A percentile compares a stretch with the other conserved stretches of the same genome.
phyloP scores from a whole-genome alignment of 2,888 invertebrate species.

The Nemurella pictetii region DNA sequence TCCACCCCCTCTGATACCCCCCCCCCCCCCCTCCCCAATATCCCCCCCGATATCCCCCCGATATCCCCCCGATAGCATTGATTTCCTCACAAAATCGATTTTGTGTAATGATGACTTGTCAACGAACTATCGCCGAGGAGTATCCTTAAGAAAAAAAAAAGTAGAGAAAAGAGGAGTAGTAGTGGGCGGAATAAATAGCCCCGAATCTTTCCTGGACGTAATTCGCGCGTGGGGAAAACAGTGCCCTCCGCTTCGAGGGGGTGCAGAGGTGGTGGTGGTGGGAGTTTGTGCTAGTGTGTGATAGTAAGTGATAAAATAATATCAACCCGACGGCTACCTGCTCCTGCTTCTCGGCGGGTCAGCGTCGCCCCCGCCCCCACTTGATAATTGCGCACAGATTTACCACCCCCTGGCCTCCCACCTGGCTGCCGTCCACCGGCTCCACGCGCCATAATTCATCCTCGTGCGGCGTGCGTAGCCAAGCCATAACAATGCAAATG shows the following conservation, averaged over 20 bases:
- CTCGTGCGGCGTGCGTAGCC: neutral
- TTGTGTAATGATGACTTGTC: neutral
- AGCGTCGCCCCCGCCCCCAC: neutral
- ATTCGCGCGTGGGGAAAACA: too few species aligned
- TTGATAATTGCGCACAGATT: neutral
- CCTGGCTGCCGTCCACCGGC: neutral
- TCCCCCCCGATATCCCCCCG: too few species aligned
- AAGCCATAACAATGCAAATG: conserved; percentile 25
- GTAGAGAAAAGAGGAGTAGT: neutral
- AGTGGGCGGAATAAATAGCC: neutral
- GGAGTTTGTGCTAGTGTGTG: too few species aligned
- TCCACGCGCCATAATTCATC: neutral
- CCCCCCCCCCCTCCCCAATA: neutral
- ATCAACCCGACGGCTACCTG: neutral
- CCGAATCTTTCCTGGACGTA: neutral
- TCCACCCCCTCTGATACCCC: too few species aligned
- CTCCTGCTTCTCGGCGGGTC: neutral
- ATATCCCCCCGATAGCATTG: neutral
- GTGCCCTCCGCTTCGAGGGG: too few species aligned
- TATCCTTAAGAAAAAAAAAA: neutral
- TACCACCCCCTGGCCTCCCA: neutral
- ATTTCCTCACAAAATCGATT: neutral
- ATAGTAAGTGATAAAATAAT: neutral
- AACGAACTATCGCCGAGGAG: neutral
- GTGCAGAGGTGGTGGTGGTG: too few species aligned